Evolutionary conservation across 2,113 vertebrate genomes (phyloP).

Genomic region (Sander vitreus): DNA sequence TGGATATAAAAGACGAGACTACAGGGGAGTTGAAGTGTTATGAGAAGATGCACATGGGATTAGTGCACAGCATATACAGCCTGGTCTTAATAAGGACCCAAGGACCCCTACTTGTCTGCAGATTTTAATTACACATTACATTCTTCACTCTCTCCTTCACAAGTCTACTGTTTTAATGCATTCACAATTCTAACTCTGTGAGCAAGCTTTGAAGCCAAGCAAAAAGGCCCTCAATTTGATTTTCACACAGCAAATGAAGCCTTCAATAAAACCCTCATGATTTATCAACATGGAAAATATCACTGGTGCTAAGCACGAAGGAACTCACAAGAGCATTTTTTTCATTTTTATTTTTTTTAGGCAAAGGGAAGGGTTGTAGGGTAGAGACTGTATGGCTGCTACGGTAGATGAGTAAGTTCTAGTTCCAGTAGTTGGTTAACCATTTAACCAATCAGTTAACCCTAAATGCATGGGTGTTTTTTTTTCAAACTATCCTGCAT

Average conservation of each 20-base stretch:
- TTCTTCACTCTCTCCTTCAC: conserved; percentile 60
- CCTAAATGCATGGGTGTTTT: neutral
- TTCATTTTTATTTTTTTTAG: neutral
- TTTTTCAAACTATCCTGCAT: neutral
- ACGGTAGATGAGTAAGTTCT: neutral
- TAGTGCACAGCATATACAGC: conserved; percentile 44
- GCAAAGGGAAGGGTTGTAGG: neutral
- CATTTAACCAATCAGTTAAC: neutral
- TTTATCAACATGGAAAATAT: conserved; percentile 60
- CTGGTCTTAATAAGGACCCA: conserved; percentile 73
- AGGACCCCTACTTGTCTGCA: conserved; percentile 59
- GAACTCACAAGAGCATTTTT: conserved; percentile 11
- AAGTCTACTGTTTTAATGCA: conserved; percentile 73
- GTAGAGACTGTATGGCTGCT: neutral
- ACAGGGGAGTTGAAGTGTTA: conserved; percentile 41
- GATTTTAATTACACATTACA: conserved; percentile 74
- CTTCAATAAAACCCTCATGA: conserved; percentile 44
- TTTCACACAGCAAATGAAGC: conserved; percentile 58
- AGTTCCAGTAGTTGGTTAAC: neutral
- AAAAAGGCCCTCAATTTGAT: conserved; percentile 60
- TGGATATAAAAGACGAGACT: conserved; percentile 52
- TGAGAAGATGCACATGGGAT: conserved; percentile 63
- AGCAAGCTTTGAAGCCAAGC: conserved; percentile 66
- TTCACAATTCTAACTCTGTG: conserved; percentile 49
- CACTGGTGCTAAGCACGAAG: conserved; percentile 33